Evolutionary conservation across 2,113 vertebrate genomes (phyloP).

Genomic region (Gymnorhina tibicen): DNA sequence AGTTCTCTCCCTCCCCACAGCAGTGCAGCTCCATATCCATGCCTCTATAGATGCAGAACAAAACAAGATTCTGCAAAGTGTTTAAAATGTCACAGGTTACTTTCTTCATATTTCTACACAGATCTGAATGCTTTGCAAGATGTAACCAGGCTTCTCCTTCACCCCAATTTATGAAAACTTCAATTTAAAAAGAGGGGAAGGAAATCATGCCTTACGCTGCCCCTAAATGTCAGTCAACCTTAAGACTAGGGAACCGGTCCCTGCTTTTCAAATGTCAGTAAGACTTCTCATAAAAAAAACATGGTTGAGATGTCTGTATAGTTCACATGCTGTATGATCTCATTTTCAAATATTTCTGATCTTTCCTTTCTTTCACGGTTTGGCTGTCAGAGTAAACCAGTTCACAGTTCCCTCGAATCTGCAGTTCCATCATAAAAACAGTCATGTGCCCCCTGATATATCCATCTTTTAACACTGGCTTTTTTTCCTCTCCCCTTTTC

Average conservation of each 20-base stretch:
- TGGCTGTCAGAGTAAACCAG: slow-evolving; percentile 64
- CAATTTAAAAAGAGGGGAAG: slow-evolving; percentile 65
- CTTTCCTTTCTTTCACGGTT: slow-evolving; percentile 54
- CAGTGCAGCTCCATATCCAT: background rate
- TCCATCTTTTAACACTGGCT: background rate
- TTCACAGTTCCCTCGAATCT: background rate
- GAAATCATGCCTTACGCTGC: slow-evolving; percentile 54
- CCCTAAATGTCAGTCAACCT: slow-evolving; percentile 79
- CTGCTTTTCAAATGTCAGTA: slow-evolving; percentile 81
- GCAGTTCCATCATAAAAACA: slow-evolving; percentile 17
- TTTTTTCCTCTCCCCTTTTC: background rate
- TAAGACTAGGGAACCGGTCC: slow-evolving; percentile 59
- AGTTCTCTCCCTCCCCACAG: background rate
- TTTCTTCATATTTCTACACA: slow-evolving; percentile 69
- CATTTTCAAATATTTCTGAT: slow-evolving; percentile 77
- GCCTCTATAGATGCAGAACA: background rate
- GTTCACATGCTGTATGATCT: slow-evolving; percentile 73
- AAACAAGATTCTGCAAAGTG: slow-evolving; percentile 54
- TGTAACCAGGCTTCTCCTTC: slow-evolving; percentile 64
- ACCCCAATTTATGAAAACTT: slow-evolving; percentile 71
- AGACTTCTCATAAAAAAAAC: slow-evolving; percentile 75
- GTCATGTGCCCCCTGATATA: background rate
- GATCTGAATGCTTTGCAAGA: slow-evolving; percentile 66
- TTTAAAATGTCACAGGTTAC: slow-evolving; percentile 75
- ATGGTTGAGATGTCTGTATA: slow-evolving; percentile 57